Percentiles rank a stretch among this genome's conserved stretches.
These are phyloP conservation scores for Chaenodraco wilsoni DNA, from an alignment of 2,797 vertebrate species.

Conservation along the genomic window DNA sequence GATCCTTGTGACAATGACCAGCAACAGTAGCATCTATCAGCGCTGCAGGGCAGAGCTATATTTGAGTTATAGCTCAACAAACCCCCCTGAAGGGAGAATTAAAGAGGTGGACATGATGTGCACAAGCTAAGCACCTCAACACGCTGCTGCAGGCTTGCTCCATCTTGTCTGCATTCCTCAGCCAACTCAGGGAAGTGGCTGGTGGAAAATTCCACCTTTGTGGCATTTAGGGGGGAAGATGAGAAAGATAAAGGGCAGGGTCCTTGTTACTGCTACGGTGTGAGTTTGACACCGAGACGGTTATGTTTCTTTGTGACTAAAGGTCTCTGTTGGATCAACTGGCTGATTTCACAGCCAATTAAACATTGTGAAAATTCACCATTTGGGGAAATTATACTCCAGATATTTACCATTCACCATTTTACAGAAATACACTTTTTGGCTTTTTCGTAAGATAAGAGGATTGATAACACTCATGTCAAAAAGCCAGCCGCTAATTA, in stretches of 20 bases:
- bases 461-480: background rate
- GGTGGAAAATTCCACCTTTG: constrained; percentile 82
- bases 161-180: constrained; percentile 81
- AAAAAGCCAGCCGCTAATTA: background rate
- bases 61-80: constrained; percentile 51
- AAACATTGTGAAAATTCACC: background rate
- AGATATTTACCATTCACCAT: background rate
- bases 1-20: constrained; percentile 14
- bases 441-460: background rate
- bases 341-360: constrained; percentile 11
- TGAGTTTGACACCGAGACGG: constrained; percentile 15
- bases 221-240: constrained; percentile 57
- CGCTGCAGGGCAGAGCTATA: constrained; percentile 22
- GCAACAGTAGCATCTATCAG: constrained; percentile 28
- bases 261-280: constrained; percentile 28
- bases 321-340: constrained; percentile 7
- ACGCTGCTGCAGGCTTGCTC: constrained; percentile 68
- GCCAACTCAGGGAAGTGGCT: constrained; percentile 58
- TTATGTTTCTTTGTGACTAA: constrained; percentile 31
- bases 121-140: constrained; percentile 47
- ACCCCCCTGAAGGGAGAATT: constrained; percentile 49
- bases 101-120: constrained; percentile 53
- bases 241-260: constrained; percentile 55
- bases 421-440: background rate
- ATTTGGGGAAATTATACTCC: background rate